These are phyloP conservation scores for Campaea margaritaria DNA, from an alignment of 2,888 invertebrate species.

Conservation along the genomic window DNA sequence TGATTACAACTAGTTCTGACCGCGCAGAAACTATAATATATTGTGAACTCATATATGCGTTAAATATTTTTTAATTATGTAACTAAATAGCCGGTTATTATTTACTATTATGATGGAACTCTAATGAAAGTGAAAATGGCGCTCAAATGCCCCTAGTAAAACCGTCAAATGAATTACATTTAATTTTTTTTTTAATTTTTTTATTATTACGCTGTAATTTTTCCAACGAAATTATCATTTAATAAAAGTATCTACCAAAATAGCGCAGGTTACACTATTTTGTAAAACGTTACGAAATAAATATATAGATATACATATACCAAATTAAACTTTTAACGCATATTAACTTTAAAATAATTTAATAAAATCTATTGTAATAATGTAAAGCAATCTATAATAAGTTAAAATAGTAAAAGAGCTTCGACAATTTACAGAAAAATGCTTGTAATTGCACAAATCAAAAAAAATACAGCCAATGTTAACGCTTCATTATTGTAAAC, in stretches of 20 bases:
- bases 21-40: conserved; percentile 49
- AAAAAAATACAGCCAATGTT: conserved; percentile 30
- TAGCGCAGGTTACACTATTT: no score
- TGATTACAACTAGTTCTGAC: conserved; percentile 58
- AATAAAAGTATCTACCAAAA: no score
- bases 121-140: no score
- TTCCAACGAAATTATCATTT: no score
- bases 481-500: conserved; percentile 37
- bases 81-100: not conserved
- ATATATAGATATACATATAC: no score
- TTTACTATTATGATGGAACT: no score
- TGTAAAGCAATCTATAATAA: conserved; percentile 20
- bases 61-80: not conserved
- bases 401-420: conserved; percentile 53
- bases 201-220: no score
- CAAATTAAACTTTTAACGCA: conserved; percentile 5
- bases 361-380: conserved; percentile 12
- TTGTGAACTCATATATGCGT: conserved; percentile 41
- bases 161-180: no score
- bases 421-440: conserved; percentile 45
- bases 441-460: conserved; percentile 43
- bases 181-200: no score
- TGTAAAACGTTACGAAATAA: no score
- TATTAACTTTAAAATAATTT: conserved; percentile 7
- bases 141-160: no score